Base-by-base conservation (phyloP, 2,113 vertebrate genomes). In the Rhinolophus ferrumequinum region DNA sequence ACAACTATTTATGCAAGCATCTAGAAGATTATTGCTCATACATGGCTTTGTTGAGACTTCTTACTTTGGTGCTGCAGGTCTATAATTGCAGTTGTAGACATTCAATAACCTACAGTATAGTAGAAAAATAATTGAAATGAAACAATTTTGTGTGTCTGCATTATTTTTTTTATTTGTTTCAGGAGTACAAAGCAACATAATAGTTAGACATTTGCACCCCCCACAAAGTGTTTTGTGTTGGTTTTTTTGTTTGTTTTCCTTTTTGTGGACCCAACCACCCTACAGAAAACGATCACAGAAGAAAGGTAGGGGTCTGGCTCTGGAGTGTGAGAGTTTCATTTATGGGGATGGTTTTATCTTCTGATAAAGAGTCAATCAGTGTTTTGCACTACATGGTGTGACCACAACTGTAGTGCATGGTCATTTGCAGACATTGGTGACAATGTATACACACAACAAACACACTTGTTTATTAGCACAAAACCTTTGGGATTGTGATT, bases 81-180 rank as follows among this genome's bases (percentile, higher is more conserved):
- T 47, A 0, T 75, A 15, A 50, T n/a, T 4, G 7, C 6, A n/a
- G 26, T 35, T 52, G 15, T 35, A 0, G 52, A 35, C 35, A 56
- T n/a, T 33, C 12, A 4, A 2, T 26, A 26, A 52, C 3, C 41
- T 8, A 77, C 3, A 1, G 5, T 19, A 11, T 16, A 1, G 4
- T 24, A 26, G 56, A 26, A 19, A 75, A 28, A 21, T 18, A 3
- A 38, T 15, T 54, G 58, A 64, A 18, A 4, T 9, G 19, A 69
- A 54, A 16, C 41, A 38, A 30, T 28, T 47, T 2, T 1, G 2
- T 8, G 15, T 3, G 7, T 58, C 21, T 2, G 15, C 22, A 44
- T n/a, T 28, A 19, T 50, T 50, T 2, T 50, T 12, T 12, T 50
- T 50, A 3, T 10, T 50, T 13, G 47, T 50, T 13, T 50, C 47